These are phyloP conservation scores for Gulo gulo DNA, from an alignment of 2,113 vertebrate genomes.

Conservation along the genomic window DNA sequence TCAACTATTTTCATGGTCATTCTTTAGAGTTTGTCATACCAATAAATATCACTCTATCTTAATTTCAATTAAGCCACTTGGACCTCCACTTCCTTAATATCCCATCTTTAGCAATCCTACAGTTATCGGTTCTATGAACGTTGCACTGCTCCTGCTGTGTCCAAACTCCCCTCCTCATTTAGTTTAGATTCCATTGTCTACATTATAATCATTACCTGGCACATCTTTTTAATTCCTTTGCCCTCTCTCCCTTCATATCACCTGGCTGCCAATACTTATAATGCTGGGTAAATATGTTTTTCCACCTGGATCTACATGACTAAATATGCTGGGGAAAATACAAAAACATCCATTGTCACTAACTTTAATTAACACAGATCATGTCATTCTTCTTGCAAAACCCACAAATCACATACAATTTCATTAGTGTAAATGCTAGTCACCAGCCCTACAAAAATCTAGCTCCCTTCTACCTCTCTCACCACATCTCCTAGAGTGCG, in stretches of 20 bases:
- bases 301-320: background rate
- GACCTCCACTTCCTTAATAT: background rate
- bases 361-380: background rate
- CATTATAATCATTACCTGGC: background rate
- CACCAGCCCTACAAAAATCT: background rate
- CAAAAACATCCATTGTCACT: background rate
- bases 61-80: background rate
- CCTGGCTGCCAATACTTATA: background rate
- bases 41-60: background rate
- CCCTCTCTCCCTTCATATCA: background rate
- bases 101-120: background rate
- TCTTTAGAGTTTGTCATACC: background rate
- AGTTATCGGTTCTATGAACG: background rate
- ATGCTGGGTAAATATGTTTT: background rate
- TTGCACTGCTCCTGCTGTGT: background rate
- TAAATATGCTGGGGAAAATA: background rate
- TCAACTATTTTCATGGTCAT: background rate
- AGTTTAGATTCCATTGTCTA: background rate
- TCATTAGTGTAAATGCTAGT: background rate
- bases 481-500: background rate
- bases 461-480: background rate
- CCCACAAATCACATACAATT: background rate
- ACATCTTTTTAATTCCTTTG: background rate
- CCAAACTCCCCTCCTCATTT: background rate
- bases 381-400: background rate